Percentiles rank a stretch among this genome's conserved stretches.
Evolutionary conservation across 2,888 invertebrate species (phyloP).

Genomic region (Philhelius pedissequus): DNA sequence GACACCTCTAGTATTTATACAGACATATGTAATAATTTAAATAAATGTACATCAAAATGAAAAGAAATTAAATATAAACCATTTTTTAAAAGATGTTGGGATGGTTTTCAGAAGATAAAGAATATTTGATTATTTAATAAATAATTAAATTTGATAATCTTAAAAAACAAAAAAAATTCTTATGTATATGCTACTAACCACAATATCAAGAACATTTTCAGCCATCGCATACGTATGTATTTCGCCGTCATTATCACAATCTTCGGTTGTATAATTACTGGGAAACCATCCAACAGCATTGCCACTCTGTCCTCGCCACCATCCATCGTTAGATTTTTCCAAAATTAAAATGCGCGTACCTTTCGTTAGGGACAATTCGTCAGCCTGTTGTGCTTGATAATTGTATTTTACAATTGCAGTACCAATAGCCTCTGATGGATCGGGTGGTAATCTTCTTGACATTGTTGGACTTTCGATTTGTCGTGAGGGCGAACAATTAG

Average conservation of each 20-base stretch:
- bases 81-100: too few relatives aligned
- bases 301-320: constrained; percentile 97
- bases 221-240: constrained; percentile 96
- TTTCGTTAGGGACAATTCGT: constrained; percentile 96
- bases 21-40: too few relatives aligned
- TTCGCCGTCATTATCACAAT: constrained; percentile 91
- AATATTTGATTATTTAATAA: too few relatives aligned
- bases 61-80: too few relatives aligned
- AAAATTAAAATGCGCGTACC: constrained; percentile 96
- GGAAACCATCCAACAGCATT: constrained; percentile 92
- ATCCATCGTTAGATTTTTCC: constrained; percentile 99
- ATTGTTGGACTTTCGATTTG: constrained; percentile 89
- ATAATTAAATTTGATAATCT: background rate
- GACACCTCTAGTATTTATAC: too few relatives aligned
- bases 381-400: constrained; percentile 96
- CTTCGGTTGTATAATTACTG: constrained; percentile 98
- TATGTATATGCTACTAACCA: constrained; percentile 80
- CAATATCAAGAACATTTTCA: constrained; percentile 96
- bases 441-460: constrained; percentile 86
- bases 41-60: too few relatives aligned
- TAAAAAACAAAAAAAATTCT: background rate
- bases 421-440: constrained; percentile 92
- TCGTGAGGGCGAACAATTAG: constrained; percentile 90
- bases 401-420: constrained; percentile 97
- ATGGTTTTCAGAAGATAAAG: too few relatives aligned